Evolutionary conservation across 2,113 vertebrate species (phyloP).

Genomic region (Bufo gargarizans): DNA sequence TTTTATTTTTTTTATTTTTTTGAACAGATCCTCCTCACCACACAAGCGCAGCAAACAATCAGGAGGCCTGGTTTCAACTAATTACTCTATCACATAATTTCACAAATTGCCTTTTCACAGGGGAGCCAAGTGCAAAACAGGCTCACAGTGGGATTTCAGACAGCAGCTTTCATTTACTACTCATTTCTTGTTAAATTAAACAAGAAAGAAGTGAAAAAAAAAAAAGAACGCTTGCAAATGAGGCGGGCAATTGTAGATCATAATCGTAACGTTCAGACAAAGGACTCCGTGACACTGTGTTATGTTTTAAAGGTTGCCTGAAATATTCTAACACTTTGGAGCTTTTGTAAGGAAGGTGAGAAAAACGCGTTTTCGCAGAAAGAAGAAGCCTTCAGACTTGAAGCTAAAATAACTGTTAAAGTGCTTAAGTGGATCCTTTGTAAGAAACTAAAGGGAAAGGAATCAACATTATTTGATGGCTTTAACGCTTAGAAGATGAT

Average conservation of each 20-base stretch:
- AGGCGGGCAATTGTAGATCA: conserved; percentile 72
- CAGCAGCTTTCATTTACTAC: conserved; percentile 94
- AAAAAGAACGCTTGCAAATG: conserved; percentile 70
- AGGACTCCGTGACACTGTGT: conserved; percentile 67
- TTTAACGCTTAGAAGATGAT: neutral
- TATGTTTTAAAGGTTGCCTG: conserved; percentile 60
- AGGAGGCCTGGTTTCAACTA: conserved; percentile 92
- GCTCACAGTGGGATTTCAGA: conserved; percentile 90
- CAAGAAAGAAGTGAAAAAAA: conserved; percentile 86
- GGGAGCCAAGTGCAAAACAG: conserved; percentile 93
- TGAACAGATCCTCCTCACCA: conserved; percentile 74
- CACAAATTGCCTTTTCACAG: conserved; percentile 98
- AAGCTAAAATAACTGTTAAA: conserved; percentile 40
- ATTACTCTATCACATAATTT: conserved; percentile 99
- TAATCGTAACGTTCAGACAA: conserved; percentile 68
- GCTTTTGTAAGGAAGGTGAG: conserved; percentile 22
- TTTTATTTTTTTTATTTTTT: conserved; percentile 58
- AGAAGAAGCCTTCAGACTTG: neutral
- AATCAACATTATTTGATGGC: neutral
- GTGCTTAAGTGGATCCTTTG: conserved; percentile 33
- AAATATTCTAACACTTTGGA: conserved; percentile 52
- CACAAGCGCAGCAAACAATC: conserved; percentile 85
- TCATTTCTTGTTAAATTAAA: conserved; percentile 98
- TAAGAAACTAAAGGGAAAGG: neutral
- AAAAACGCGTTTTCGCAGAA: conserved; percentile 8